Percentiles rank a stretch among this genome's conserved stretches.
phyloP scores from a whole-genome alignment of 1,140 invertebrate species.

The Neodiprion fabricii region DNA sequence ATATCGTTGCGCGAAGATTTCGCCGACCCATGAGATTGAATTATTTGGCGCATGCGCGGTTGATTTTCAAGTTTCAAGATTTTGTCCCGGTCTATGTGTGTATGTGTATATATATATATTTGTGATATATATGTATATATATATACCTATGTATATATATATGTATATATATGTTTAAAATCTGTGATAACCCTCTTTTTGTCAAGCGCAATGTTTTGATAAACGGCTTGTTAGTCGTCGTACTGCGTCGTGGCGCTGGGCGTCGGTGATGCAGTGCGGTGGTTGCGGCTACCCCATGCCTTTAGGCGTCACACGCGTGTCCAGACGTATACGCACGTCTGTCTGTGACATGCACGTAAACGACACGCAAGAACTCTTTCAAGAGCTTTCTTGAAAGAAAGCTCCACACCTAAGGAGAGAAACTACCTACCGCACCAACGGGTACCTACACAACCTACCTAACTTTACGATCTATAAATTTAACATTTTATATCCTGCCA shows the following conservation, averaged over 20 bases:
- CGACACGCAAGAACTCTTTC: conserved; percentile 48
- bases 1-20: no score
- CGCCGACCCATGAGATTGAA: no score
- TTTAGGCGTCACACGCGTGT: conserved; percentile 41
- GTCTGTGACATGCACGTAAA: conserved; percentile 37
- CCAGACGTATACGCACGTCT: conserved; percentile 43
- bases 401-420: conserved; percentile 58
- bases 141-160: background rate
- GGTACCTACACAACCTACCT: conserved; percentile 53
- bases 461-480: conserved; percentile 44
- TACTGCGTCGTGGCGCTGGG: conserved; percentile 60
- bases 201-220: conserved; percentile 50
- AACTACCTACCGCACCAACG: conserved; percentile 58
- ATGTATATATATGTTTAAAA: background rate
- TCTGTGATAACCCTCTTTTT: conserved; percentile 37
- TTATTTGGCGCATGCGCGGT: no score
- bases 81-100: no score
- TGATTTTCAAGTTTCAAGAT: no score
- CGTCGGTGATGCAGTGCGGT: conserved; percentile 62
- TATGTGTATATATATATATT: no score
- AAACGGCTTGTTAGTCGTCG: conserved; percentile 60
- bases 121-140: no score
- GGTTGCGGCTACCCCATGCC: conserved; percentile 51
- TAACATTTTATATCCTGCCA: conserved; percentile 18
- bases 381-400: conserved; percentile 55